Conservation (phyloP, 2,888 invertebrate genomes). For the Scaptomyza parva region DNA sequence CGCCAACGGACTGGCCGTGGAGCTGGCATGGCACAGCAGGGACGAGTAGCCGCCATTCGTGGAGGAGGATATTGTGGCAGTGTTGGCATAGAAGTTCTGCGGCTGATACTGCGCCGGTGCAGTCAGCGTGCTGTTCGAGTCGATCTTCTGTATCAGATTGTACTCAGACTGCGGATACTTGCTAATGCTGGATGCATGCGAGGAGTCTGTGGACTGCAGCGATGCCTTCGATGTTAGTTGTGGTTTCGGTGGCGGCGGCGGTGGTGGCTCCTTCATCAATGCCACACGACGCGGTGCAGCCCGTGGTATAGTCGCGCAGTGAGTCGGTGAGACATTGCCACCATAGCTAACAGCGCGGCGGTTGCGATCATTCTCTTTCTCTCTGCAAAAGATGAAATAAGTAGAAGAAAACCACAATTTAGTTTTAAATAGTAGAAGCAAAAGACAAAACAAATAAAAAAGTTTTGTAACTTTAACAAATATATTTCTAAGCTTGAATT, state of each 20-base stretch:
- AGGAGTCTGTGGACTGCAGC: constrained; percentile 66
- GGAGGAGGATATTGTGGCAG: constrained; percentile 73
- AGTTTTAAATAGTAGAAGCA: background rate
- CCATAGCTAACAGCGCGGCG: constrained; percentile 84
- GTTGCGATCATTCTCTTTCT: constrained; percentile 83
- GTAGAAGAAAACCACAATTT: background rate
- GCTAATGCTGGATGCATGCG: constrained; percentile 72
- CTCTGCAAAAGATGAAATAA: constrained; percentile 73
- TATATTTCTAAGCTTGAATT: too few relatives aligned
- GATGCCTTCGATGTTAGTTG: constrained; percentile 75
- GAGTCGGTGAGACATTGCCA: constrained; percentile 68
- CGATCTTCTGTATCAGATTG: constrained; percentile 83
- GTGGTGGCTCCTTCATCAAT: constrained; percentile 83
- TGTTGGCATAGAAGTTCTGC: constrained; percentile 83
- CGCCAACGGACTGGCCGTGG: constrained; percentile 82
- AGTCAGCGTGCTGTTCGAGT: constrained; percentile 80
- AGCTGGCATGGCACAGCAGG: constrained; percentile 82
- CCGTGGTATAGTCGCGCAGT: constrained; percentile 80
- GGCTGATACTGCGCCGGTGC: constrained; percentile 79
- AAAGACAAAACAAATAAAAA: background rate
- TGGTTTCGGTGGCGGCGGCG: constrained; percentile 82
- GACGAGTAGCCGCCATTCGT: constrained; percentile 69
- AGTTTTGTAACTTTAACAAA: too few relatives aligned
- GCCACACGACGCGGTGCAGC: constrained; percentile 84
- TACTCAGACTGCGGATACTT: constrained; percentile 84